Conservation (phyloP, 2,113 vertebrate species). For the Nannospalax galili region DNA sequence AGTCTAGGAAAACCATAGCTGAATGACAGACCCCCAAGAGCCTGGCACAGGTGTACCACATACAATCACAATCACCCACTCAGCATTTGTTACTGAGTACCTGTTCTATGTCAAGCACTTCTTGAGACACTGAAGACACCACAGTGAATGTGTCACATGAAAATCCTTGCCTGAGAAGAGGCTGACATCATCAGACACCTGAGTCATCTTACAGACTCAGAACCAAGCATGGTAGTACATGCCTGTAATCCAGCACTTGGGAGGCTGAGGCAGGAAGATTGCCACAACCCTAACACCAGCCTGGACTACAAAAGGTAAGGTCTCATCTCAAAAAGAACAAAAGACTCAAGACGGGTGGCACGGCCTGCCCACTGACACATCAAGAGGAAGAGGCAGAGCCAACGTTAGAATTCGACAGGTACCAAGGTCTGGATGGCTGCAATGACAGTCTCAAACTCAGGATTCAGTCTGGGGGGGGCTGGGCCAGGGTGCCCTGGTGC, state of each 20-base stretch:
- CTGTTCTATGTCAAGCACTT: background rate
- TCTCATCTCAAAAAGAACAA: background rate
- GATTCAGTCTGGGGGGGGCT: background rate
- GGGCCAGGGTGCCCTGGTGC: background rate
- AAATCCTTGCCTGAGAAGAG: background rate
- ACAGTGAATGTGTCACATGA: background rate
- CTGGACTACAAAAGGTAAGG: background rate
- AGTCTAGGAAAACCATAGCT: background rate
- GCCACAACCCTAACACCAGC: background rate
- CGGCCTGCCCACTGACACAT: background rate
- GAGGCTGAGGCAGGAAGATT: background rate
- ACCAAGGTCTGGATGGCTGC: background rate
- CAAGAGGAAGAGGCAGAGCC: constrained; percentile 12
- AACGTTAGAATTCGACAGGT: background rate
- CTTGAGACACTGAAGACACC: background rate
- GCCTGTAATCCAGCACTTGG: background rate
- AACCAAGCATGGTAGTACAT: background rate
- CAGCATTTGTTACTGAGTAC: background rate
- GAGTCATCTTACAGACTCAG: background rate
- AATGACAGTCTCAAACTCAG: background rate
- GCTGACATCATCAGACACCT: background rate
- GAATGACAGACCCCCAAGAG: background rate
- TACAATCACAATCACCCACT: background rate
- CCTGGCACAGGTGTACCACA: background rate
- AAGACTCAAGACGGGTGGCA: background rate